Evolutionary conservation across 2,797 vertebrate genomes (phyloP), one percentile per base, ranked within the genome.

Genomic region (Tokudaia muenninki): DNA sequence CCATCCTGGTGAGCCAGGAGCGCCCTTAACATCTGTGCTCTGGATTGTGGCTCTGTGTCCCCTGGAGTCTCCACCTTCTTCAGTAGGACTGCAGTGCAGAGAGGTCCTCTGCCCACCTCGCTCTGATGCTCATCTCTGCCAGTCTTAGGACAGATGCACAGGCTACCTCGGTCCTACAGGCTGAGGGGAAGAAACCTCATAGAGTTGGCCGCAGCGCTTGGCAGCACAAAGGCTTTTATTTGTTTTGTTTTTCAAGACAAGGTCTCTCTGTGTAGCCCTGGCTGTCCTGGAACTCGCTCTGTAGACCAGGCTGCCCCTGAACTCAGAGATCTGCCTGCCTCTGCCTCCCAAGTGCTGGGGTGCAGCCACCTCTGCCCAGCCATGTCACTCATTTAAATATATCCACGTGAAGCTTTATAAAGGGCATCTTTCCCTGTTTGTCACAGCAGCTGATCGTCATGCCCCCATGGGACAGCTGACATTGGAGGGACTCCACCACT

Each of bases 211-310:
- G 13, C 11, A 91, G 93, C 87, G 92, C 89, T 97, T 93, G 97
- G 96, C 93, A 86, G 75, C 94, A 95, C 77, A 13, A 0, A 90
- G 95, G 94, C 96, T 97, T 91, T 94, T 94, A 97, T 74, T 74
- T 74, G 72, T 77, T 75, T 75, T 12, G 37, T 75, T 77, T 77
- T 12, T 29, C 44, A 47, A 77, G 75, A 47, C 75, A 77, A 3
- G 44, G 44, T 47, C 6, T 77, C 41, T 75, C 74, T 77, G 44
- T 47, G 44, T 77, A 77, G 74, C 13, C 44, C 41, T 47, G 44
- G 26, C 75, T 29, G 26, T 47, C 44, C 75, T 77, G 75, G 24
- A 77, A 77, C 24, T 47, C 37, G 26, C 72, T 77, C 41, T 47
- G 24, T 47, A 77, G 41, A 77, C 24, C 0, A 6, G 12, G 10